phyloP scores from a whole-genome alignment of 1,140 invertebrate species.

The Cotesia vestalis region DNA sequence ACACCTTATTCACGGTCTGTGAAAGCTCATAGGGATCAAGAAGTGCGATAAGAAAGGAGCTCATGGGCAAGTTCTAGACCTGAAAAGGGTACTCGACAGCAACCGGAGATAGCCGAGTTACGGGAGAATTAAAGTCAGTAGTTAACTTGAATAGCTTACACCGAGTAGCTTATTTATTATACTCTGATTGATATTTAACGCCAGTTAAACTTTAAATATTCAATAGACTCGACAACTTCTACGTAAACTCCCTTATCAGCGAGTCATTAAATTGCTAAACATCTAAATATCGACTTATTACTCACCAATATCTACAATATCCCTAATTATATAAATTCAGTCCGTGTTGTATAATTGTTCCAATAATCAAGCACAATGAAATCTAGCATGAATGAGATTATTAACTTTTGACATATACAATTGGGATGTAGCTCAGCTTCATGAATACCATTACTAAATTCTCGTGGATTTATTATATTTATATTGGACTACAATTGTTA shows the following conservation, averaged over 20 bases:
- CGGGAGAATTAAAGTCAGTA: constrained; percentile 26
- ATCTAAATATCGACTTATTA: too few species aligned
- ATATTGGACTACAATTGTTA: too few species aligned
- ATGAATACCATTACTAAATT: too few species aligned
- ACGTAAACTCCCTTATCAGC: background rate
- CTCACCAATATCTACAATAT: too few species aligned
- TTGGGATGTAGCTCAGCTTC: too few species aligned
- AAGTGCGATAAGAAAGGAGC: constrained; percentile 21
- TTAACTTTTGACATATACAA: too few species aligned
- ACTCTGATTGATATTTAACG: constrained; percentile 20
- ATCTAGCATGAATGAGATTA: too few species aligned
- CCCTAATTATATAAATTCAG: background rate
- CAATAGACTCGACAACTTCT: background rate
- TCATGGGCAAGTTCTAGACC: constrained; percentile 16
- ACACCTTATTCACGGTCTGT: constrained; percentile 24
- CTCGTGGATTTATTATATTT: too few species aligned
- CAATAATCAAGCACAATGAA: too few species aligned
- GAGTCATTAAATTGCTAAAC: background rate
- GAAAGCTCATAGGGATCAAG: constrained; percentile 28
- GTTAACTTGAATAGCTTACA: constrained; percentile 16
- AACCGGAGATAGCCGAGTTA: constrained; percentile 13
- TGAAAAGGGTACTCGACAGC: constrained; percentile 22
- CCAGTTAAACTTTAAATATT: background rate
- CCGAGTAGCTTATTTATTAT: background rate
- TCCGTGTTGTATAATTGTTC: background rate